Conservation (phyloP, 1,140 invertebrate species). For the Orchesella cincta region DNA sequence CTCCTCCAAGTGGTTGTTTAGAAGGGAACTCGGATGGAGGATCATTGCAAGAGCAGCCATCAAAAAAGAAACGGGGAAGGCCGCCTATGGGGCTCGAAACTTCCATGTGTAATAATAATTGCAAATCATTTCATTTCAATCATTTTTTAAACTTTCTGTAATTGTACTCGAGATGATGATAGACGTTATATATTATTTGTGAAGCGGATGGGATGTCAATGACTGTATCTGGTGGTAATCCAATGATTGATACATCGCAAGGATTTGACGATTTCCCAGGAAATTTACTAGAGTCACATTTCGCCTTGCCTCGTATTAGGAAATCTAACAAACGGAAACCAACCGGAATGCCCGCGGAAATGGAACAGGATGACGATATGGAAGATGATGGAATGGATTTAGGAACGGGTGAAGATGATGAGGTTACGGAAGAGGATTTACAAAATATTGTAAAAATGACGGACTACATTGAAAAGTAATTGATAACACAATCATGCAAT, state of each 20-base stretch:
- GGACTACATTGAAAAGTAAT: constrained; percentile 69
- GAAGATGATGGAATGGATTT: constrained; percentile 33
- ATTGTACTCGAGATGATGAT: too few species aligned
- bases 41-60: constrained; percentile 43
- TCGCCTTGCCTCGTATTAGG: constrained; percentile 41
- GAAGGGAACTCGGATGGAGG: constrained; percentile 44
- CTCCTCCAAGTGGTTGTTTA: constrained; percentile 44
- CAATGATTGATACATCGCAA: constrained; percentile 32
- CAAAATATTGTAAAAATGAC: constrained; percentile 72
- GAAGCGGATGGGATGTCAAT: constrained; percentile 37
- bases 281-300: constrained; percentile 48
- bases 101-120: constrained; percentile 28
- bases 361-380: constrained; percentile 45
- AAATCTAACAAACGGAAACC: constrained; percentile 41
- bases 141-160: background rate
- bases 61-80: constrained; percentile 47
- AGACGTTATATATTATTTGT: constrained; percentile 13
- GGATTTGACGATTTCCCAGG: constrained; percentile 48
- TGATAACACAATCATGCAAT: background rate
- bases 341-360: constrained; percentile 44
- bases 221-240: constrained; percentile 39
- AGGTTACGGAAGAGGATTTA: constrained; percentile 64
- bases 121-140: background rate
- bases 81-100: constrained; percentile 41
- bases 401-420: constrained; percentile 39